Base-by-base conservation (phyloP, 2,888 invertebrate species). In the Cerceris rybyensis region DNA sequence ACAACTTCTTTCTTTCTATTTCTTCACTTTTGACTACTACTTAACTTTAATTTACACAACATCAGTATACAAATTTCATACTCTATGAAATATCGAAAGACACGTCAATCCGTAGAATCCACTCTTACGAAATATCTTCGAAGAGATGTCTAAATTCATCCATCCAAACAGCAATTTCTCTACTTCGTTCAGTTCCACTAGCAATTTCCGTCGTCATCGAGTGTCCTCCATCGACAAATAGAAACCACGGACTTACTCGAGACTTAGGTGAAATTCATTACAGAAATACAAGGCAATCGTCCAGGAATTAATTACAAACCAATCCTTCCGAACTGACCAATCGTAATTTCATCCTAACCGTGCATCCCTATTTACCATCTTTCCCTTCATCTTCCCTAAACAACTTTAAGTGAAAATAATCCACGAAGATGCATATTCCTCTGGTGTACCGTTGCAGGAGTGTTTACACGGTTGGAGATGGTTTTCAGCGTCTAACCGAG, bases 371-470 rank as follows among this genome's bases (percentile, higher is more conserved):
- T 28, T 28, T 28, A 13, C 46, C 46, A 46, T 7, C 14, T 52
- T 52, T 52, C 16, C 68, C 4, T 1, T 6, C 46, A 46, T 7
- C 14, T 52, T 52, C 7, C 16, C 68, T 59, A 69, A 77, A 80
- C 67, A 80, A 70, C 82, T 82, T 74, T 65, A 50, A 55, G 55
- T 28, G 28, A 64, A 43, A 82, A 78, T 69, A 81, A 81, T 71
- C 59, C 46, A 65, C 55, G 71, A 70, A 68, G 58, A 64, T 55
- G 69, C 70, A 65, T 68, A 7, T 16, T 28, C 17, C 55, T 7
- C 60, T 50, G 41, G 71, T 58, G 39, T 46, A 65, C 42, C 64
- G 39, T 43, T 46, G 60, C 50, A n/a, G 50, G 66, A 7, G 59
- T 70, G 28, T 82, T 66, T 78, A 60, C 67, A 55, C 58, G 54